Percentiles rank a stretch among this genome's conserved stretches.
phyloP scores from a whole-genome alignment of 1,140 invertebrate species.

The Tribolium madens region DNA sequence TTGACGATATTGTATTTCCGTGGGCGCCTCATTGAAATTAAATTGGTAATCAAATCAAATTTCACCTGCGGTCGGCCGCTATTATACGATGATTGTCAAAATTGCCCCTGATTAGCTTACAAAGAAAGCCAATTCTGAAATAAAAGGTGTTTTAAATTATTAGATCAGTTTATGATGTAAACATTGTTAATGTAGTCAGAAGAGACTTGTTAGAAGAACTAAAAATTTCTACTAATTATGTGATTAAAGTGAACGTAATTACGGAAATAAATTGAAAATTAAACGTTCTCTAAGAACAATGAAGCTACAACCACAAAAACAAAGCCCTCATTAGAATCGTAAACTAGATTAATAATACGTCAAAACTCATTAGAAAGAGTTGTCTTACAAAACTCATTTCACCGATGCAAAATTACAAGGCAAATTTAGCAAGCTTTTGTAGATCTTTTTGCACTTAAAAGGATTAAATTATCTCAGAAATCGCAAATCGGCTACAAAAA shows the following conservation, averaged over 20 bases:
- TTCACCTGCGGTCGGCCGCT: constrained; percentile 1
- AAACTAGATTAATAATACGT: neutral
- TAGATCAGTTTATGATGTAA: neutral
- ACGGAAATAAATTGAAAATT: neutral
- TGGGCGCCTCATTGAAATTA: neutral
- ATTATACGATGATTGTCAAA: neutral
- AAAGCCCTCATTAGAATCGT: neutral
- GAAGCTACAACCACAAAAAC: neutral
- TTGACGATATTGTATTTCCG: constrained; percentile 1
- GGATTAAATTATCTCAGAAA: too few species aligned
- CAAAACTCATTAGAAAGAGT: neutral
- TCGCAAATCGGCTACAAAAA: too few species aligned
- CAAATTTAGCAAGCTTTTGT: too few species aligned
- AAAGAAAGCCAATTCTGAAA: neutral
- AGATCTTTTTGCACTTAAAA: too few species aligned
- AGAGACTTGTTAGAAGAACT: neutral
- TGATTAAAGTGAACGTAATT: neutral
- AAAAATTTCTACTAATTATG: neutral
- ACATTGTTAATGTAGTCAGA: neutral
- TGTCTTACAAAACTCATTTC: too few species aligned
- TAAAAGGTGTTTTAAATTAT: neutral
- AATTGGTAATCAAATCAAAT: neutral
- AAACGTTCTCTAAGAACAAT: neutral
- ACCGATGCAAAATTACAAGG: too few species aligned
- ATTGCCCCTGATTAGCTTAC: neutral